These are phyloP conservation scores for Amphimedon queenslandica DNA, from an alignment of 37 sponge, comb jelly and placozoan species.

Conservation along the genomic window DNA sequence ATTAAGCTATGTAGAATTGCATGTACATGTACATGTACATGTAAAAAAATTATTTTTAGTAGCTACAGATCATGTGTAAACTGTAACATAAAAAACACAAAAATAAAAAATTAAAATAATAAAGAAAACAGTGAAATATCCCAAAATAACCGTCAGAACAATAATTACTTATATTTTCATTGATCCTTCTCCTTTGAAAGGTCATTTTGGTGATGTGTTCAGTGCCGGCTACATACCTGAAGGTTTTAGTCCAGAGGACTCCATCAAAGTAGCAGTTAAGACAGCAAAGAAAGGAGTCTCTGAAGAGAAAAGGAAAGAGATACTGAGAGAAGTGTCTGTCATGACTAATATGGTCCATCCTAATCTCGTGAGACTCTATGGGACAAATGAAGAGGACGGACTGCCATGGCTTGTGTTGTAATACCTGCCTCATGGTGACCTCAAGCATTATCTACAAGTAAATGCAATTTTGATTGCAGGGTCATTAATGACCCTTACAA, in stretches of 20 bases:
- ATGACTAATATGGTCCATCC: constrained; percentile 41
- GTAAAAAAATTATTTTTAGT: too few species aligned
- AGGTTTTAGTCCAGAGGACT: not conserved
- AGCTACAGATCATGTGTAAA: too few species aligned
- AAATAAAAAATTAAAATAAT: too few species aligned
- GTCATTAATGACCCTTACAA: too few species aligned
- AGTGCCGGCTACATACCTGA: not conserved
- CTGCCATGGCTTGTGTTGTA: constrained; percentile 58
- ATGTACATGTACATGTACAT: too few species aligned
- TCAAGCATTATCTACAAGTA: constrained; percentile 49
- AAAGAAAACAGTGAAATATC: too few species aligned
- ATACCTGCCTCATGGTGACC: constrained; percentile 60
- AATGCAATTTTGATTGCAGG: too few species aligned
- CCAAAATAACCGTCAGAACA: too few species aligned
- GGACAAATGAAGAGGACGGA: constrained; percentile 16
- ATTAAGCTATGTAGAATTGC: too few species aligned
- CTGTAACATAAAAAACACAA: too few species aligned
- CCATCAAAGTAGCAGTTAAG: constrained; percentile 48
- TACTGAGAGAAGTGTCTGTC: constrained; percentile 39
- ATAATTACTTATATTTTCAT: not conserved
- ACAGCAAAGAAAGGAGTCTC: constrained; percentile 16
- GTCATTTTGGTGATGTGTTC: constrained; percentile 58
- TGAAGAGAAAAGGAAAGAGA: constrained; percentile 1
- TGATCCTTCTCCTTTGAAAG: not conserved
- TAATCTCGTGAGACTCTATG: constrained; percentile 43